Percentiles rank a stretch among this genome's conserved stretches.
These are phyloP conservation scores for Monarcha castaneiventris DNA, from an alignment of 2,113 vertebrate genomes.

Conservation along the genomic window DNA sequence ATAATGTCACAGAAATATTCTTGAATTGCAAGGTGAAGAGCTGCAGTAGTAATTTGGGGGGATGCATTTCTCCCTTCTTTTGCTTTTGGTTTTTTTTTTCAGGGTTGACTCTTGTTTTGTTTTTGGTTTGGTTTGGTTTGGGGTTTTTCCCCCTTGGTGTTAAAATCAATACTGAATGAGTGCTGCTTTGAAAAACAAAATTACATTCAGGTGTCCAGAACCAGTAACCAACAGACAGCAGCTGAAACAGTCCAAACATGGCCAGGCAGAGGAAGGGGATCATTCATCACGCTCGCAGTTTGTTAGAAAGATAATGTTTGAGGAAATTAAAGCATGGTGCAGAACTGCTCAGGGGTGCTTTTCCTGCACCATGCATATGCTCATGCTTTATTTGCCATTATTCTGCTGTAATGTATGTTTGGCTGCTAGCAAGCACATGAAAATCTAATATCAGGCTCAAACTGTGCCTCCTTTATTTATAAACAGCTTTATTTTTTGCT, in stretches of 20 bases:
- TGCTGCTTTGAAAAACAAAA: neutral
- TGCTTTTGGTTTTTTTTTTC: neutral
- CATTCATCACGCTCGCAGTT: neutral
- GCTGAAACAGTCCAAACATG: neutral
- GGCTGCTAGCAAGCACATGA: neutral
- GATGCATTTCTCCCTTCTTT: neutral
- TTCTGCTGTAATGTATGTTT: slow-evolving; percentile 7
- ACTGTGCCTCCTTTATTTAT: slow-evolving; percentile 15
- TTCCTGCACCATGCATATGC: neutral
- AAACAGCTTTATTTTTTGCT: slow-evolving; percentile 18
- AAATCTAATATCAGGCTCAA: slow-evolving; percentile 2
- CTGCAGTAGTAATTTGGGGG: neutral
- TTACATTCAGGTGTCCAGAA: neutral
- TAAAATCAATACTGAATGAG: neutral
- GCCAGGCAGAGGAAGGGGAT: neutral
- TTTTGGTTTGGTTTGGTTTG: neutral
- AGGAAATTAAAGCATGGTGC: neutral
- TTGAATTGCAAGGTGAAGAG: neutral
- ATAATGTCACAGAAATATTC: neutral
- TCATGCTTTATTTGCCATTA: neutral
- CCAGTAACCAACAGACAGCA: neutral
- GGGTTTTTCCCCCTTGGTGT: accelerated
- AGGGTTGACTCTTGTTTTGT: neutral
- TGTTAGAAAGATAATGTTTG: neutral
- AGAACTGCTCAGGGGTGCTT: neutral